Evolutionary conservation across 1,140 invertebrate genomes (phyloP).

Genomic region (Charaxes varanes): DNA sequence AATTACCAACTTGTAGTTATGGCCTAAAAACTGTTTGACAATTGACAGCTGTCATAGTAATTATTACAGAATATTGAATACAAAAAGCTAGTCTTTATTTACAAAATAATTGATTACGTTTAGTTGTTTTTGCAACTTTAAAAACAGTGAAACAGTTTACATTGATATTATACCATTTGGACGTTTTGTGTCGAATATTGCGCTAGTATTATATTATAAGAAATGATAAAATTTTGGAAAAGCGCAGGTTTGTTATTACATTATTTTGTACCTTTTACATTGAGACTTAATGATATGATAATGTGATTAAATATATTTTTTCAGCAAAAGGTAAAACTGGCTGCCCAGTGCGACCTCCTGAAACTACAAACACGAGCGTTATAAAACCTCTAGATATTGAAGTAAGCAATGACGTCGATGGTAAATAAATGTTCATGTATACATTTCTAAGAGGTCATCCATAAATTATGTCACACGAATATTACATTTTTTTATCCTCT

Average conservation of each 20-base stretch:
- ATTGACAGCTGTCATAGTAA: conserved; percentile 21
- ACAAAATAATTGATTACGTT: conserved; percentile 27
- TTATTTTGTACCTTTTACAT: neutral
- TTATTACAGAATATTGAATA: conserved; percentile 9
- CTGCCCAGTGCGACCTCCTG: conserved; percentile 59
- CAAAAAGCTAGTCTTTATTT: no score
- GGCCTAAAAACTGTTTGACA: no score
- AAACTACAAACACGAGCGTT: conserved; percentile 25
- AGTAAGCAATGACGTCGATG: conserved; percentile 37
- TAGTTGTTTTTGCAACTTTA: conserved; percentile 41
- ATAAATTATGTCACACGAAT: no score
- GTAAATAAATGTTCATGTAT: no score
- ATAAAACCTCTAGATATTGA: conserved; percentile 32
- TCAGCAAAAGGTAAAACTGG: conserved; percentile 64
- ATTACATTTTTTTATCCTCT: no score
- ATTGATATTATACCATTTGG: conserved; percentile 18
- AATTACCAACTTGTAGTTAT: no score
- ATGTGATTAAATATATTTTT: no score
- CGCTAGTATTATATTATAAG: conserved; percentile 1
- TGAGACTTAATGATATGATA: no score
- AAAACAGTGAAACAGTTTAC: conserved; percentile 29
- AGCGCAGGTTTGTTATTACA: conserved; percentile 47
- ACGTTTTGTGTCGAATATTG: conserved; percentile 10
- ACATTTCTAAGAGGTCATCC: no score
- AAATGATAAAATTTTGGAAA: conserved; percentile 70